Base-by-base conservation (phyloP, 2,888 invertebrate genomes). In the Cephus spinipes region DNA sequence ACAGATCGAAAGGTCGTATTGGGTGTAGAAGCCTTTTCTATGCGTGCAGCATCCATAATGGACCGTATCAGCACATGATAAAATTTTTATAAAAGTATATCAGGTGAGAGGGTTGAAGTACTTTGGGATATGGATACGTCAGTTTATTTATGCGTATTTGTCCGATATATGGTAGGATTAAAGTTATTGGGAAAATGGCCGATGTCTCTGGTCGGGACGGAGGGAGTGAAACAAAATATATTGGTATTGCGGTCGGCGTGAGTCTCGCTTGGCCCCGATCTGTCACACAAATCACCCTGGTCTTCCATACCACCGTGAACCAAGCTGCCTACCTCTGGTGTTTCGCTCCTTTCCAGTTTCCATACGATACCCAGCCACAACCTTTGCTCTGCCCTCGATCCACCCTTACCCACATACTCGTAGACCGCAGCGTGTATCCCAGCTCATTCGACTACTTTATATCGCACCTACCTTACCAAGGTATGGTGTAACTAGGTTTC, bases 221-320 rank as follows among this genome's bases (percentile, higher is more conserved):
- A 23, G 73, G 33, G 35, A 33, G 30, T n/a, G 23, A 85, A 87
- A 86, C 83, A 85, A 88, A 88, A 88, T 88, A 86, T 87, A 89
- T 88, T 82, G 87, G 85, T 81, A 86, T 79, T 80, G 83, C 78
- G 82, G 84, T 79, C 79, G 80, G 71, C 83, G 79, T 83, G 85
- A 85, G 80, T 83, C 84, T 82, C 83, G 55, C 81, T 85, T 89
- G 87, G 88, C 87, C 88, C 83, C 87, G 89, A 89, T 89, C 87
- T 88, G 89, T 87, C 89, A 85, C 89, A 89, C 89, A 89, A 90
- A 89, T 90, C 89, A 89, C 85, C 82, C 83, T 77, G 76, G 35
- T 23, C 55, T 23, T 55, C 55, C 55, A 55, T 78, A 76, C 74
- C 71, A 73, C 68, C 40, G 75, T 75, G 76, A 68, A 30, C 55